A percentile compares a stretch with the other conserved stretches of the same genome.
Conservation (phyloP, 2,888 invertebrate species). For the Leucoma salicis region DNA sequence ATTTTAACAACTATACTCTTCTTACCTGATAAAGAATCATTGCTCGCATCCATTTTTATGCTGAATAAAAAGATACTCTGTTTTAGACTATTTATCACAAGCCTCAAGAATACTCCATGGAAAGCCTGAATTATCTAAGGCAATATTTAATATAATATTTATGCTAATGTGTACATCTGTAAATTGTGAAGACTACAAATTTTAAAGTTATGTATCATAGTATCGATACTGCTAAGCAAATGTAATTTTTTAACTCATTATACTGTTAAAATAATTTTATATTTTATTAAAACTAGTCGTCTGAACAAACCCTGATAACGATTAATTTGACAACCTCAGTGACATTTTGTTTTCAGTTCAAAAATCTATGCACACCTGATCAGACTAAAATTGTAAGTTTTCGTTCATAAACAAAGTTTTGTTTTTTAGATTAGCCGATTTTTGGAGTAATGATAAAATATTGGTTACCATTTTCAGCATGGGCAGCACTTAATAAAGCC, state of each 20-base stretch:
- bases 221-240: background rate
- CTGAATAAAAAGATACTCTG: conserved; percentile 24
- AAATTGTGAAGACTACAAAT: background rate
- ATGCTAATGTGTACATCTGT: background rate
- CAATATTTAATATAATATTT: background rate
- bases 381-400: background rate
- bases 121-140: conserved; percentile 1
- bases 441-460: too few relatives aligned
- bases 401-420: background rate
- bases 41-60: conserved; percentile 66
- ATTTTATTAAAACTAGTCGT: background rate
- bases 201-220: background rate
- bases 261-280: background rate
- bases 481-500: too few relatives aligned
- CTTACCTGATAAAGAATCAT: conserved; percentile 68
- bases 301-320: background rate
- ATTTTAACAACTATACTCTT: conserved; percentile 13
- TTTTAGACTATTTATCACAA: conserved; percentile 16
- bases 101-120: conserved; percentile 17
- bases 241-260: background rate
- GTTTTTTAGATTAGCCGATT: background rate
- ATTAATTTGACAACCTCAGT: background rate
- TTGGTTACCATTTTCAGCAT: too few relatives aligned
- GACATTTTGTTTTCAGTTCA: background rate
- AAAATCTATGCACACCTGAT: background rate